Evolutionary conservation across 2,888 invertebrate genomes (phyloP).

Genomic region (Metacarcinus magister): DNA sequence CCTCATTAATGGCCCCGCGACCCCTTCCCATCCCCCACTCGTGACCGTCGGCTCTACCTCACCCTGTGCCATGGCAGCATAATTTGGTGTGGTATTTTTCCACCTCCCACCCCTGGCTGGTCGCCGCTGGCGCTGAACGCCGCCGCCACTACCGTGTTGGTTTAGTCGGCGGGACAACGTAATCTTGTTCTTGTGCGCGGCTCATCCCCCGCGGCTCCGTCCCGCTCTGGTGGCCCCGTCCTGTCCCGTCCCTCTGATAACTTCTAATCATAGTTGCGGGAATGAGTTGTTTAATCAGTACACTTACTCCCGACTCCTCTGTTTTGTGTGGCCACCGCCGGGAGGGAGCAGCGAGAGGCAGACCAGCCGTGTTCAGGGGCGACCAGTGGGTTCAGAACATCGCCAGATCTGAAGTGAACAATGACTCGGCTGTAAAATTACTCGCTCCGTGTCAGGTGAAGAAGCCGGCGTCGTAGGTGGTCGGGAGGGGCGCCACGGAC

Average conservation of each 20-base stretch:
- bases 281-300: constrained; percentile 39
- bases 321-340: background rate
- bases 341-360: background rate
- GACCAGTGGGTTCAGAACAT: constrained; percentile 43
- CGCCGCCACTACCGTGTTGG: constrained; percentile 33
- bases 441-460: constrained; percentile 66
- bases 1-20: constrained; percentile 43
- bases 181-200: constrained; percentile 35
- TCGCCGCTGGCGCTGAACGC: background rate
- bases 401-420: constrained; percentile 67
- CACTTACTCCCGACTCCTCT: background rate
- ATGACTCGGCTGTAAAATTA: constrained; percentile 66
- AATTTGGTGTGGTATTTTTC: constrained; percentile 33
- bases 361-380: constrained; percentile 35
- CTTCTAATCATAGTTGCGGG: background rate
- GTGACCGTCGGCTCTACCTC: background rate
- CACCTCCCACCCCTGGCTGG: background rate
- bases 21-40: background rate
- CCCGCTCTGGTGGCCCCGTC: constrained; percentile 10
- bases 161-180: constrained; percentile 41
- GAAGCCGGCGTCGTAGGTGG: constrained; percentile 61
- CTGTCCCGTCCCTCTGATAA: background rate
- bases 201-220: background rate
- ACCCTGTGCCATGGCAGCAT: background rate
- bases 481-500: constrained; percentile 46